These are phyloP conservation scores for Vireo altiloquus DNA, from an alignment of 2,113 vertebrate species.

Conservation along the genomic window DNA sequence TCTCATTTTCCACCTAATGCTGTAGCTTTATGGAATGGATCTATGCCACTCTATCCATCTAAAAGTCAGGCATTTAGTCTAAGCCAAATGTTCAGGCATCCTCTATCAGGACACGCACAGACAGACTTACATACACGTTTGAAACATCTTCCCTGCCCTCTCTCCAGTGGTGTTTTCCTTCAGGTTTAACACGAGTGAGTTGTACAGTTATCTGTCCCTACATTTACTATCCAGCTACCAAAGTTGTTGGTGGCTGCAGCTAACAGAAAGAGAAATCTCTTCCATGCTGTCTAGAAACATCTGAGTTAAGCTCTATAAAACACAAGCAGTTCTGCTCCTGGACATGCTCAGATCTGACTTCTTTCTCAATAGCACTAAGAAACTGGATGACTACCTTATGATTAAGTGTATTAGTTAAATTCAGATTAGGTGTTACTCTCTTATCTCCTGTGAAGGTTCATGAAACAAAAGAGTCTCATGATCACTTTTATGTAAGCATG, in stretches of 20 bases:
- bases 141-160: background rate
- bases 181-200: background rate
- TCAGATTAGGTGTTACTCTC: background rate
- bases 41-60: background rate
- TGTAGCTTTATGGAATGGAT: background rate
- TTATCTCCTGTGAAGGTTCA: background rate
- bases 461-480: background rate
- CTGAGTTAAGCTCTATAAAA: background rate
- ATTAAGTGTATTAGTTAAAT: background rate
- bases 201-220: background rate
- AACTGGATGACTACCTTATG: background rate
- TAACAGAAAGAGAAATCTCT: background rate
- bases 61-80: background rate
- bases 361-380: background rate
- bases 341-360: background rate
- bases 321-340: background rate
- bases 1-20: background rate
- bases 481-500: background rate
- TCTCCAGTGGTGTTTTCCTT: background rate
- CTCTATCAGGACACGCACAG: background rate
- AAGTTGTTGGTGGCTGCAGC: background rate
- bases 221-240: background rate
- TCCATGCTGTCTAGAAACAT: background rate
- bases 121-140: background rate
- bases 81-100: background rate